These are phyloP conservation scores for Paguma larvata DNA, from an alignment of 2,797 vertebrate genomes.

Conservation along the genomic window DNA sequence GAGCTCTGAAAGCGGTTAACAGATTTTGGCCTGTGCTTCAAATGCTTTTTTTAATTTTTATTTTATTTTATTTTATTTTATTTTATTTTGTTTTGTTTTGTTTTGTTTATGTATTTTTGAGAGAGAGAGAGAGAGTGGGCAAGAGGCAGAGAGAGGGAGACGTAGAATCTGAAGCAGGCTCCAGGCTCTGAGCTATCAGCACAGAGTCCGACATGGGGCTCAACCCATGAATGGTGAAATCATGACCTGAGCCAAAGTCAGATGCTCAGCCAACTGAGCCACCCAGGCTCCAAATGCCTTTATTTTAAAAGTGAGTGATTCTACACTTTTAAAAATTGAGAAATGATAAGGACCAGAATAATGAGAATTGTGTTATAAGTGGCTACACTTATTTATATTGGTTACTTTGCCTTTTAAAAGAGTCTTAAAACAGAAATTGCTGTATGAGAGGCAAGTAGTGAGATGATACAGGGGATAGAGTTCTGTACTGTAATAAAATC, in stretches of 20 bases:
- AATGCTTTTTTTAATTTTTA: background rate
- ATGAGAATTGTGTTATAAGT: background rate
- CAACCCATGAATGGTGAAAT: too few relatives aligned
- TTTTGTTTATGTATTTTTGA: too few relatives aligned
- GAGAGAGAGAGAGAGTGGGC: too few relatives aligned
- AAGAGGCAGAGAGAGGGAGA: too few relatives aligned
- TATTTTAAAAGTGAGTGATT: conserved; percentile 29
- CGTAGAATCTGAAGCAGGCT: too few relatives aligned
- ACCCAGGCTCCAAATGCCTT: background rate
- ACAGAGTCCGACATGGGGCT: too few relatives aligned
- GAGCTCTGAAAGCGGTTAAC: background rate
- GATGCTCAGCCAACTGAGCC: too few relatives aligned
- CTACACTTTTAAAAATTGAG: background rate
- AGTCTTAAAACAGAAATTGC: background rate
- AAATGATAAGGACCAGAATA: background rate
- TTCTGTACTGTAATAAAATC: background rate
- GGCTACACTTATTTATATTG: background rate
- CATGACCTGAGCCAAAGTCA: too few relatives aligned
- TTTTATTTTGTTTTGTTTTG: too few relatives aligned
- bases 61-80: too few relatives aligned
- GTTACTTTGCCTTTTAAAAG: background rate
- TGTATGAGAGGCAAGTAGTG: background rate
- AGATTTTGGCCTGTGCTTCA: background rate
- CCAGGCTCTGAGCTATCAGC: too few relatives aligned
- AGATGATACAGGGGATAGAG: background rate